Base-by-base conservation (phyloP, 2,797 vertebrate genomes). In the Ctenopoma kingsleyae region DNA sequence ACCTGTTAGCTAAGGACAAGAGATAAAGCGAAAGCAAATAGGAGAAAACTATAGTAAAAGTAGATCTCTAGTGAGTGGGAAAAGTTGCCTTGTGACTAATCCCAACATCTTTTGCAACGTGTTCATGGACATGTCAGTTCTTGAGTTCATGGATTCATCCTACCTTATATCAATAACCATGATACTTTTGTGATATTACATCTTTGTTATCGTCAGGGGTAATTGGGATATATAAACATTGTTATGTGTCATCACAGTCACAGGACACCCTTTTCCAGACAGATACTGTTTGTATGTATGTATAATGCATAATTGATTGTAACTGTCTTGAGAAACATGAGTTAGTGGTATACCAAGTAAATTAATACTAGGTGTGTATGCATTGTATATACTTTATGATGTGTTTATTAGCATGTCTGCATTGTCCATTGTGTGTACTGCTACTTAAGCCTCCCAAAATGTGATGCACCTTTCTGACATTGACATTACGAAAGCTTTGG, bases 81-180 rank as follows among this genome's bases (percentile, higher is more conserved):
- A 52, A 22, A 10, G 19, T 35, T 60, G 13, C 12, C 20, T 9
- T n/a, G 17, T 53, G 70, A 68, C 27, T 74, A 16, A 71, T 75
- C 35, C 41, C 2, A 17, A 16, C 47, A 23, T 63, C 11, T 79
- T 71, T 47, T 54, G 20, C 41, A 51, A 63, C 80, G 72, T 0
- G 47, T 71, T 73, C 15, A 38, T 8, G 1, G 57, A 9, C 41
- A 16, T 43, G 57, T 54, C 30, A 9, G 40, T 25, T 19, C 0
- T 22, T 19, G 3, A 41, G 2, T 16, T 67, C 30, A 46, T 46
- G 19, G 22, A 64, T 35, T 64, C 25, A 41, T 40, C 32, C 17
- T n/a, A 27, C 20, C 16, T 57, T 32, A 4, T 7, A 7, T 58
- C 78, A 65, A 44, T 13, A 22, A 12, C 12, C 9, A 8, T 20